Base-by-base conservation (phyloP, 1,140 invertebrate genomes). In the Apis florea region DNA sequence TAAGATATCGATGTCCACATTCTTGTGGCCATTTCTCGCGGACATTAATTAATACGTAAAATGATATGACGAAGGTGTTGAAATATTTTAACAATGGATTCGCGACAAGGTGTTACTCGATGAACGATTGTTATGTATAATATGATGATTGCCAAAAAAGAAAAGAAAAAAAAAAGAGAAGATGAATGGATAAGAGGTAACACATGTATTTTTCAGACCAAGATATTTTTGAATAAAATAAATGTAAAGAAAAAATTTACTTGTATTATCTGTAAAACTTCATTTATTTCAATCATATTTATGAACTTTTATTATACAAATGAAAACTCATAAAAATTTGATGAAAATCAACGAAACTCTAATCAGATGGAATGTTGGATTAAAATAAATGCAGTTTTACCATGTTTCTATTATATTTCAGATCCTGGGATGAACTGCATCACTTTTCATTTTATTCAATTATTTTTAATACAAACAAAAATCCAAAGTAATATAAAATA, bases 151-250 rank as follows among this genome's bases (percentile, higher is more conserved):
- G 90, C 90, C 90, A 92, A 90, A 91, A 90, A 40, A 40, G 86
- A 83, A 77, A 84, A 84, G 85, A 75, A 89, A 88, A 88, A 86
- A 82, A 70, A 90, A 77, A 81, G 24, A 56, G 17, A 83, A 85
- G 73, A 89, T 76, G 77, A 59, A 66, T 40, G 47, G 59, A 79
- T n/a, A 86, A 66, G 74, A 70, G 77, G 82, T 84, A 73, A 86
- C 59, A 88, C 72, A 89, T 93, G 92, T 93, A 93, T 92, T 93
- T 92, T 93, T 93, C 88, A 92, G 85, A 93, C 88, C 86, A 77
- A 92, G 85, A 90, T 93, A 93, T 93, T 93, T 93, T 93, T 92
- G 86, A 93, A 93, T 92, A 92, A 93, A 93, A 93, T 84, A 90
- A 90, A 86, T 88, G 86, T 91, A 90, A 90, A 86, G 80, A 91